These are phyloP conservation scores for Amphimedon queenslandica DNA, from an alignment of 37 sponge, comb jelly and placozoan species.

Conservation along the genomic window DNA sequence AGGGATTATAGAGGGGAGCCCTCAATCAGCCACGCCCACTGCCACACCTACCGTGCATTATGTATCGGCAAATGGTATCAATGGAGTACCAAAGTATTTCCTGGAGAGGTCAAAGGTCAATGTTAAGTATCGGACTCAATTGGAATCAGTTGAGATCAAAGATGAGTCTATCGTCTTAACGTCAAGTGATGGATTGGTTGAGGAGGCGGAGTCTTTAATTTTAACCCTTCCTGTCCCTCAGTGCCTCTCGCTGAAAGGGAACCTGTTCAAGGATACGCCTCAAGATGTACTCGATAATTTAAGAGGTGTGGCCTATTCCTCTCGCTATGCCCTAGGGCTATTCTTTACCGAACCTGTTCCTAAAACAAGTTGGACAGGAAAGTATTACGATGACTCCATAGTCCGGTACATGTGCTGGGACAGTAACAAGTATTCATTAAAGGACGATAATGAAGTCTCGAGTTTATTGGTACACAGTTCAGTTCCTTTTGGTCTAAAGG, in stretches of 20 bases:
- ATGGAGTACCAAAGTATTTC: constrained; percentile 37
- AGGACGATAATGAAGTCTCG: background rate
- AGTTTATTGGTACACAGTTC: constrained; percentile 40
- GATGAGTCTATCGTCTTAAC: background rate
- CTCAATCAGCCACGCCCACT: background rate
- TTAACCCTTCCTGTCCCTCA: constrained; percentile 63
- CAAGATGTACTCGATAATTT: constrained; percentile 10
- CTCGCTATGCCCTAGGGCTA: constrained; percentile 62
- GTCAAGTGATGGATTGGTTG: background rate
- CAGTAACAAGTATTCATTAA: constrained; percentile 4
- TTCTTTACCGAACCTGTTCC: constrained; percentile 13
- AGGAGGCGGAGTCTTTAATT: constrained; percentile 5
- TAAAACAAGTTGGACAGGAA: constrained; percentile 29
- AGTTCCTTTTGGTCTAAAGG: constrained; percentile 49
- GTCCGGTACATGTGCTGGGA: constrained; percentile 47
- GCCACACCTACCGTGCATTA: constrained; percentile 3
- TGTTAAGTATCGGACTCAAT: background rate
- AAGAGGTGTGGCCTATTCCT: constrained; percentile 34
- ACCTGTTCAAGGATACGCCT: background rate
- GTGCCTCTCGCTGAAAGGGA: constrained; percentile 21
- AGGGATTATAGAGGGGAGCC: constrained; percentile 38
- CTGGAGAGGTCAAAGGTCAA: constrained; percentile 20
- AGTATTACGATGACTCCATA: constrained; percentile 40
- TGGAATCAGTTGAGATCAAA: constrained; percentile 5
- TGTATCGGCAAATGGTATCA: constrained; percentile 45